Conservation (phyloP, 2,888 invertebrate species). For the Operophtera brumata region DNA sequence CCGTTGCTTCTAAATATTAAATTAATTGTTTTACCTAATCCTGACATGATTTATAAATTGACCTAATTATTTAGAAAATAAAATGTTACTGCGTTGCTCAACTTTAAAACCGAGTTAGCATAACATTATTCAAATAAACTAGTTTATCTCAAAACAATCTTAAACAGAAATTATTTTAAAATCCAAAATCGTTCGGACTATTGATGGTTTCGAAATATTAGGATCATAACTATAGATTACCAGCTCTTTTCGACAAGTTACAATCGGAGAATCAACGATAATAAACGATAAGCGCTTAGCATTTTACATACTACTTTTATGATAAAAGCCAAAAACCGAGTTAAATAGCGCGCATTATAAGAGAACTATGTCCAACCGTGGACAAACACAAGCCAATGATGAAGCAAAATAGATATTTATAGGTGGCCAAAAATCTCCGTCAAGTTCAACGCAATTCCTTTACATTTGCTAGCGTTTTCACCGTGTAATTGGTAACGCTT, state of each 20-base stretch:
- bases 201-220: conserved; percentile 12
- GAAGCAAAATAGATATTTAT: too few species aligned
- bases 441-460: too few species aligned
- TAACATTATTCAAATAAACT: conserved; percentile 4
- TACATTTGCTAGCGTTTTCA: too few species aligned
- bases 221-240: conserved; percentile 12
- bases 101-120: conserved; percentile 7
- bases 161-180: conserved; percentile 4
- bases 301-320: too few species aligned
- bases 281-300: too few species aligned
- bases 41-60: neutral
- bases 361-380: too few species aligned
- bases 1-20: neutral
- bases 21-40: neutral
- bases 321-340: too few species aligned
- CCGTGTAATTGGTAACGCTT: too few species aligned
- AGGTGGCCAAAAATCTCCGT: too few species aligned
- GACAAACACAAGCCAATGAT: too few species aligned
- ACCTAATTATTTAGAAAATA: neutral
- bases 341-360: too few species aligned
- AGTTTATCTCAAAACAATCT: neutral
- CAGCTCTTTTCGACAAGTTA: neutral
- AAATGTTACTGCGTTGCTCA: neutral
- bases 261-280: too few species aligned
- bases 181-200: conserved; percentile 13